Percentiles rank a stretch among this genome's conserved stretches.
Conservation (phyloP, 2,888 invertebrate species). For the Acleris sparsana region DNA sequence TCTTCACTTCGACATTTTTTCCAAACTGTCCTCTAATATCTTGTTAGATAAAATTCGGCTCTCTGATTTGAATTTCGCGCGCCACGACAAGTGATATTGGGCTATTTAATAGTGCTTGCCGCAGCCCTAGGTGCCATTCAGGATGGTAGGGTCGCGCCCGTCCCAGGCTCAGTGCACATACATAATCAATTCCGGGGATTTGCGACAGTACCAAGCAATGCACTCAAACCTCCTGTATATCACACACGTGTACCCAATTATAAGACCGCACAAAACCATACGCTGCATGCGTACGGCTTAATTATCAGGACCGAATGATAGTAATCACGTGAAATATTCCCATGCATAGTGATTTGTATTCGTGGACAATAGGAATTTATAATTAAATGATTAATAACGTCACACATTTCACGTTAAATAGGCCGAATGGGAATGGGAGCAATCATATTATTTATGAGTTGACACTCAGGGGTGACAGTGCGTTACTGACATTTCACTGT, state of each 20-base stretch:
- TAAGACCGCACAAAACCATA: slow-evolving; percentile 14
- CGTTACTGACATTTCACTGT: neutral
- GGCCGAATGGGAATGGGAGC: slow-evolving; percentile 8
- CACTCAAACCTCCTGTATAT: slow-evolving; percentile 41
- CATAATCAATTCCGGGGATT: slow-evolving; percentile 59
- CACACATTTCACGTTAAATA: slow-evolving; percentile 17
- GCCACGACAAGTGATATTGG: neutral
- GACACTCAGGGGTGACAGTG: neutral
- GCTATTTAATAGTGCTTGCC: slow-evolving; percentile 43
- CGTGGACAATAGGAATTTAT: slow-evolving; percentile 12
- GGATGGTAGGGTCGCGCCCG: slow-evolving; percentile 48
- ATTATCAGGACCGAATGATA: slow-evolving; percentile 29
- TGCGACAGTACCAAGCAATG: slow-evolving; percentile 48
- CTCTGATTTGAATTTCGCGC: neutral
- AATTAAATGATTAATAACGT: slow-evolving; percentile 24
- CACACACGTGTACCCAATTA: slow-evolving; percentile 33
- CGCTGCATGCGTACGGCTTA: slow-evolving; percentile 30
- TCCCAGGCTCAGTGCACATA: slow-evolving; percentile 47
- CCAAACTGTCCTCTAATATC: too few species aligned
- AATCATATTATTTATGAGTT: slow-evolving; percentile 19
- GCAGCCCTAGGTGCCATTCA: slow-evolving; percentile 46
- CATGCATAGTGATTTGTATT: slow-evolving; percentile 7
- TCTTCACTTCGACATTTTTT: too few species aligned
- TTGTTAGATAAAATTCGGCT: too few species aligned
- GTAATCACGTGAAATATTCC: slow-evolving; percentile 13